Percentiles rank a stretch among this genome's conserved stretches.
These are phyloP conservation scores for Pseudorasbora parva DNA, from an alignment of 2,113 vertebrate genomes.

Conservation along the genomic window DNA sequence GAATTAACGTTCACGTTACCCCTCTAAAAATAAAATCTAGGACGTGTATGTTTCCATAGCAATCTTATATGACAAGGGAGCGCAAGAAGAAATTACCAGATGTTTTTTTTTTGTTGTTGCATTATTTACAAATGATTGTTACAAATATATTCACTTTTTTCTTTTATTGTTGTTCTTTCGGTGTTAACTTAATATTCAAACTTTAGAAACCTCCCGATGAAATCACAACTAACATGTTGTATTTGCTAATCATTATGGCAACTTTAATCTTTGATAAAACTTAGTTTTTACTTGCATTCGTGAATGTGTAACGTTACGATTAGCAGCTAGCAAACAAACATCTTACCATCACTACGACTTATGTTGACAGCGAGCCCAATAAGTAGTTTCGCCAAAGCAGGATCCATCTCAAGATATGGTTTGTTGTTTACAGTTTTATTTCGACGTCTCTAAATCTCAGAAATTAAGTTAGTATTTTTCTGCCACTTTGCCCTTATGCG, in stretches of 20 bases:
- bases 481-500: too few relatives aligned
- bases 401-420: constrained; percentile 41
- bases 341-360: constrained; percentile 56
- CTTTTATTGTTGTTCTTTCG: neutral
- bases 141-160: neutral
- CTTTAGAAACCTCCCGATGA: neutral
- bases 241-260: neutral
- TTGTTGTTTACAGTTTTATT: neutral
- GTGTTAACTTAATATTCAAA: neutral
- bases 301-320: neutral
- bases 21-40: neutral
- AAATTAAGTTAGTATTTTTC: neutral
- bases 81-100: neutral
- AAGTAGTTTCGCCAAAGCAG: constrained; percentile 28
- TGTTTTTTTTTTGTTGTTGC: neutral
- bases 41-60: neutral
- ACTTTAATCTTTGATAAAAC: too few relatives aligned
- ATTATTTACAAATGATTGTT: neutral
- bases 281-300: neutral
- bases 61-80: neutral
- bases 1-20: too few relatives aligned
- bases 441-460: neutral
- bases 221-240: neutral
- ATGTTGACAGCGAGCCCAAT: constrained; percentile 48
- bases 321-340: constrained; percentile 21